phyloP scores from a whole-genome alignment of 2,888 invertebrate species.

The Sesia bembeciformis region DNA sequence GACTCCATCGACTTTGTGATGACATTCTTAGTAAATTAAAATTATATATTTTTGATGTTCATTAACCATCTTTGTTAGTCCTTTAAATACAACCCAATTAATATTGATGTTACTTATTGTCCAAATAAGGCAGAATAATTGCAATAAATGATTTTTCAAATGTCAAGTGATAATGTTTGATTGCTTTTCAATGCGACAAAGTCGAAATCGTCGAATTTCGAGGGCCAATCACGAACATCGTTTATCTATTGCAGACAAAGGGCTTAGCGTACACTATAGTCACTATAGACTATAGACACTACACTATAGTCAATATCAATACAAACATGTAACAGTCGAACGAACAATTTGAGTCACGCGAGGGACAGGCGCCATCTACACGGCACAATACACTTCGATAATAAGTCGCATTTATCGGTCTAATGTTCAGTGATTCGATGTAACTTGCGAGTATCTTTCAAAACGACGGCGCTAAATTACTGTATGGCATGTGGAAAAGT shows the following conservation, averaged over 20 bases:
- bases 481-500: constrained; percentile 20
- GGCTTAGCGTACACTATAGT: constrained; percentile 46
- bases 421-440: neutral
- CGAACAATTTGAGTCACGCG: constrained; percentile 49
- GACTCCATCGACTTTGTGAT: no score
- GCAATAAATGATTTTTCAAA: no score
- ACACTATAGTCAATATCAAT: constrained; percentile 50
- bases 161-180: no score
- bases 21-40: no score
- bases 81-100: no score
- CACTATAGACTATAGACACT: no score
- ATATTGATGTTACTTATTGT: no score
- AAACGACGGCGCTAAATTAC: neutral
- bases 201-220: constrained; percentile 12
- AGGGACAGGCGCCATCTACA: constrained; percentile 22
- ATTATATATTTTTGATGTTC: no score
- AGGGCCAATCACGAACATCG: constrained; percentile 43
- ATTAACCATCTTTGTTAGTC: no score
- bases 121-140: no score
- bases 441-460: neutral
- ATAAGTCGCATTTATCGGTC: neutral
- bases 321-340: constrained; percentile 35
- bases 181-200: no score
- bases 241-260: constrained; percentile 32
- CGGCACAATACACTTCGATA: constrained; percentile 5